Percentiles rank a stretch among this genome's conserved stretches.
These are phyloP conservation scores for Oryctolagus cuniculus DNA, from an alignment of 2,113 vertebrate genomes.

Conservation along the genomic window mOryCun1.1 NC_091434.1:54561501-54562000, in stretches of 20 bases:
- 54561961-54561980: background rate
- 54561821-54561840: background rate
- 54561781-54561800: constrained; percentile 72
- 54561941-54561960: background rate
- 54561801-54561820: constrained; percentile 18
- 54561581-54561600: constrained; percentile 48
- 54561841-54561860: constrained; percentile 9
- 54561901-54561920: background rate
- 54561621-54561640: constrained; percentile 76
- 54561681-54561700: background rate
- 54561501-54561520: background rate
- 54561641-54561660: constrained; percentile 64
- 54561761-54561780: constrained; percentile 79
- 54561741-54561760: constrained; percentile 74
- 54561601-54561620: constrained; percentile 70
- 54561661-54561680: constrained; percentile 59
- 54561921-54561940: background rate
- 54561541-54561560: background rate
- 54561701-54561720: background rate
- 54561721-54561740: constrained; percentile 54
- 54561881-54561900: background rate
- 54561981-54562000: background rate
- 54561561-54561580: background rate
- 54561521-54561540: background rate
- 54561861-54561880: background rate